Conservation (phyloP, 2,888 invertebrate genomes). For the Thelaira solivaga region DNA sequence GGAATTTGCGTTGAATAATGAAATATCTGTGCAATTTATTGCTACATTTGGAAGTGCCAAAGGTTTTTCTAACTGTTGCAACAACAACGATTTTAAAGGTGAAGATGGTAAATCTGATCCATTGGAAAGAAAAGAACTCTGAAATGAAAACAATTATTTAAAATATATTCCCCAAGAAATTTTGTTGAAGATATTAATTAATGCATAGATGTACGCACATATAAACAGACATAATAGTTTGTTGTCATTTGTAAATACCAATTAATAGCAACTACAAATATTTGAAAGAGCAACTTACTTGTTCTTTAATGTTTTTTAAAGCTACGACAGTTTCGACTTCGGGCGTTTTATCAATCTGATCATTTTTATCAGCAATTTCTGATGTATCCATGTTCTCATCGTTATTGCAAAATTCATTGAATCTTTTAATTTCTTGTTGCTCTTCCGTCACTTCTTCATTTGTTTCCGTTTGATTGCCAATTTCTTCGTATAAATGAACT, state of each 20-base stretch:
- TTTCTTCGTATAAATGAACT: slow-evolving; percentile 58
- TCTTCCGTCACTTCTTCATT: background rate
- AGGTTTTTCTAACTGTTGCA: slow-evolving; percentile 60
- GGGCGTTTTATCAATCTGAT: background rate
- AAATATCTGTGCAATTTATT: background rate
- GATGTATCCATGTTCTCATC: background rate
- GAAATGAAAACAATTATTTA: background rate
- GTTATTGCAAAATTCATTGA: background rate
- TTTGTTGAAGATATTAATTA: no score
- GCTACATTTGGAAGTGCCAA: background rate
- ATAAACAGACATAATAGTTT: no score
- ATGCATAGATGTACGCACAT: no score
- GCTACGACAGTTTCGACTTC: background rate
- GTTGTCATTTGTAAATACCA: no score
- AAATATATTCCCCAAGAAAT: no score
- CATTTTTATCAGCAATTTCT: background rate
- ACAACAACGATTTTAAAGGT: slow-evolving; percentile 57
- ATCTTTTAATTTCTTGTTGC: background rate
- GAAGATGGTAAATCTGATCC: background rate
- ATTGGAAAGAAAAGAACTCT: background rate
- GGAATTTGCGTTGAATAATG: no score
- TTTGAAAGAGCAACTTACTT: slow-evolving; percentile 7
- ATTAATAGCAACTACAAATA: no score
- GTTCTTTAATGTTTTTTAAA: background rate
- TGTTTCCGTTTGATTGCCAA: no score